phyloP scores from a whole-genome alignment of 2,797 vertebrate genomes.

The Melopsittacus undulatus region DNA sequence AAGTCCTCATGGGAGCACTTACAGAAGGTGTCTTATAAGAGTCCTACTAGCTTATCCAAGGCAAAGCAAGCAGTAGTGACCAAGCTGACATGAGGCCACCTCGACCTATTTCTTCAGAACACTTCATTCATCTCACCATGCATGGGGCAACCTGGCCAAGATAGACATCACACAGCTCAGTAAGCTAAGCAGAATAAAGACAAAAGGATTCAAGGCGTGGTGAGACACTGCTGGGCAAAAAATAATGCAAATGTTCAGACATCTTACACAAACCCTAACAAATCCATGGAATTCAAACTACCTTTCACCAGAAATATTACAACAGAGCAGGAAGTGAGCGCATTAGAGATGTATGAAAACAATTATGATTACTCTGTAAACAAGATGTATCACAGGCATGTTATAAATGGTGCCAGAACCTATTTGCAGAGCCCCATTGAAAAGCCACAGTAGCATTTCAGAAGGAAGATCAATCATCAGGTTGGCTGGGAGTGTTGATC shows the following conservation, averaged over 20 bases:
- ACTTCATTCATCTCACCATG: fast-evolving
- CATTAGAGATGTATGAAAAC: background rate
- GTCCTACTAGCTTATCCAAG: background rate
- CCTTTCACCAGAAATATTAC: background rate
- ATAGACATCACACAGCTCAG: fast-evolving
- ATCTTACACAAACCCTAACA: background rate
- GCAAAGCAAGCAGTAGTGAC: background rate
- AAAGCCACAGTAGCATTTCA: background rate
- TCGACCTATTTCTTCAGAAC: background rate
- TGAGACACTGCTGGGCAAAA: background rate
- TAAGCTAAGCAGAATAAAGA: background rate
- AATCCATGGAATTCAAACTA: background rate
- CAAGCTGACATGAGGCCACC: background rate
- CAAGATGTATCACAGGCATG: background rate
- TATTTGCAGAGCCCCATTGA: background rate
- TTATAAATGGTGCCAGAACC: background rate
- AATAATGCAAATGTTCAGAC: background rate
- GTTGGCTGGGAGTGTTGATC: background rate
- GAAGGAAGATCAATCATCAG: background rate
- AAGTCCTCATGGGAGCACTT: background rate
- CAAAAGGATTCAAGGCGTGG: background rate
- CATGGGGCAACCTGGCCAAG: background rate
- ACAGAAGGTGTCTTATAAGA: background rate
- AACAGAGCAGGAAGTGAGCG: slow-evolving; percentile 15
- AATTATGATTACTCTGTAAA: background rate